Evolutionary conservation across 1,140 invertebrate species (phyloP).

Genomic region (Paracyclopina nana): DNA sequence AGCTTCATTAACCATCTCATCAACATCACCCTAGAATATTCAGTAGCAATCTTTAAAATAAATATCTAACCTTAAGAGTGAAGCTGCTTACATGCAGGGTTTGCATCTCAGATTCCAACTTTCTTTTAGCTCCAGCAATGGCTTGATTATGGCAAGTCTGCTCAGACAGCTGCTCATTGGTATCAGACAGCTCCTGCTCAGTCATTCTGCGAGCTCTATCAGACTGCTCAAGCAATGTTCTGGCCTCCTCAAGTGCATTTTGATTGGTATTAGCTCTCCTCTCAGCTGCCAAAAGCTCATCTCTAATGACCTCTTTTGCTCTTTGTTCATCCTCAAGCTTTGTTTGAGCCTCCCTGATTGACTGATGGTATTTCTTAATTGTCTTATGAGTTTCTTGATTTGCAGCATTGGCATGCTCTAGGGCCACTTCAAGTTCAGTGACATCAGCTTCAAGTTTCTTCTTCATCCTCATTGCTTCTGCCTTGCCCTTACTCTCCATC

Average conservation of each 20-base stretch:
- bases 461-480: slow-evolving; percentile 64
- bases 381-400: slow-evolving; percentile 31
- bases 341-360: slow-evolving; percentile 4
- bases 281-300: slow-evolving; percentile 70
- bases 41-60: slow-evolving; percentile 21
- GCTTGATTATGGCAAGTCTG: slow-evolving; percentile 76
- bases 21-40: slow-evolving; percentile 49
- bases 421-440: slow-evolving; percentile 74
- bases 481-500: slow-evolving; percentile 95
- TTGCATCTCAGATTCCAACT: slow-evolving; percentile 89
- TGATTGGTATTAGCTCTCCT: slow-evolving; percentile 40
- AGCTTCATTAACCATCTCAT: slow-evolving; percentile 85
- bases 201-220: slow-evolving; percentile 34
- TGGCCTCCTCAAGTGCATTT: slow-evolving; percentile 34
- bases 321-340: slow-evolving; percentile 26
- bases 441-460: slow-evolving; percentile 99
- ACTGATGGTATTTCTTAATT: slow-evolving; percentile 17
- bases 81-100: slow-evolving; percentile 60
- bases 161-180: slow-evolving; percentile 93
- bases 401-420: slow-evolving; percentile 37
- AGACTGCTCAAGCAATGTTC: slow-evolving; percentile 33
- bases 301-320: slow-evolving; percentile 33
- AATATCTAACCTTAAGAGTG: neutral
- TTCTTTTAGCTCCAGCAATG: slow-evolving; percentile 86
- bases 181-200: slow-evolving; percentile 86